phyloP scores from a whole-genome alignment of 2,888 invertebrate genomes.

The Allacma fusca region DNA sequence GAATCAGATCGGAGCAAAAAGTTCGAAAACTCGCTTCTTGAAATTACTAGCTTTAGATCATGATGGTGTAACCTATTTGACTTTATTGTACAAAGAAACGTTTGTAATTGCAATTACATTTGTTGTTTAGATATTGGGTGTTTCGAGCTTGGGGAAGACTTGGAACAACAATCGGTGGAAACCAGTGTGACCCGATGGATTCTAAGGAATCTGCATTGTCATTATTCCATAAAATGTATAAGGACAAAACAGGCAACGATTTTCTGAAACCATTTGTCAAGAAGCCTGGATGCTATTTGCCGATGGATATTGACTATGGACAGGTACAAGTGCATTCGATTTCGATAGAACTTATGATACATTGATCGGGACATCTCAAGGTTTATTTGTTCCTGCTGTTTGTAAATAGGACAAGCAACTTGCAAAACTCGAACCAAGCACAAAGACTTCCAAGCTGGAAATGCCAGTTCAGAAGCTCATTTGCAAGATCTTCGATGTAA shows the following conservation, averaged over 20 bases:
- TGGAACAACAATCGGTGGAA: slow-evolving; percentile 89
- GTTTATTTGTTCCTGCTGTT: not conserved
- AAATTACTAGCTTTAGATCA: too few relatives aligned
- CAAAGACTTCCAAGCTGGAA: slow-evolving; percentile 73
- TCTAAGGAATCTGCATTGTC: slow-evolving; percentile 70
- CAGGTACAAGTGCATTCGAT: slow-evolving; percentile 65
- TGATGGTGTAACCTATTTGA: too few relatives aligned
- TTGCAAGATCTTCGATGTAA: slow-evolving; percentile 86
- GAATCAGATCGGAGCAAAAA: slow-evolving; percentile 72
- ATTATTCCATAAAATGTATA: slow-evolving; percentile 73
- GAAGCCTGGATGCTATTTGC: slow-evolving; percentile 78
- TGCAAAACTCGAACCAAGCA: slow-evolving; percentile 63
- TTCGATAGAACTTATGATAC: not conserved
- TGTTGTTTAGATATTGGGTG: slow-evolving; percentile 71
- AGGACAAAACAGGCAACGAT: slow-evolving; percentile 83
- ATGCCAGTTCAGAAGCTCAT: slow-evolving; percentile 83
- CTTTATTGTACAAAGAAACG: too few relatives aligned
- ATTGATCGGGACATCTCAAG: too few relatives aligned
- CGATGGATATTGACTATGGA: slow-evolving; percentile 89
- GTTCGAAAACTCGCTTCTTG: slow-evolving; percentile 31
- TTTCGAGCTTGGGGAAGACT: slow-evolving; percentile 97
- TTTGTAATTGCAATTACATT: too few relatives aligned
- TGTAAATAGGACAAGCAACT: slow-evolving; percentile 48
- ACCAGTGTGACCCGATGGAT: slow-evolving; percentile 69
- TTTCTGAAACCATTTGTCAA: slow-evolving; percentile 79